A percentile compares a stretch with the other conserved stretches of the same genome.
Conservation (phyloP, 1,140 invertebrate genomes). For the Saccostrea cuccullata region DNA sequence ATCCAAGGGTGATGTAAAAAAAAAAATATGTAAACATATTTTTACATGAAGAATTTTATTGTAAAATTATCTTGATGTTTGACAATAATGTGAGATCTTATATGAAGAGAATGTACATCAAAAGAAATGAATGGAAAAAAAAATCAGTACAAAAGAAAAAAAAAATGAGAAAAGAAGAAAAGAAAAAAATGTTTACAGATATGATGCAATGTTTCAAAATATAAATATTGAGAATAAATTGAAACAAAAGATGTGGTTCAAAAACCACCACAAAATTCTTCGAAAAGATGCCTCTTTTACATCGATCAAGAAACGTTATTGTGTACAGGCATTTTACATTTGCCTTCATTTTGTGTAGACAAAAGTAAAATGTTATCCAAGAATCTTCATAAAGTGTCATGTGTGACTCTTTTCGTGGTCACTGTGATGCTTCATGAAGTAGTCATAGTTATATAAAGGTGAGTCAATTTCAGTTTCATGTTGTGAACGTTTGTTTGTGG, state of each 20-base stretch:
- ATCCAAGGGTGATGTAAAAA: not conserved
- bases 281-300: constrained; percentile 31
- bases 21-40: not conserved
- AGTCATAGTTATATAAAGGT: not conserved
- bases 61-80: constrained; percentile 4
- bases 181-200: constrained; percentile 22
- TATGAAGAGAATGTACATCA: constrained; percentile 19
- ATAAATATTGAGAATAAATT: constrained; percentile 48
- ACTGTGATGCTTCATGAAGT: not conserved
- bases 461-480: too few species aligned
- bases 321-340: not conserved
- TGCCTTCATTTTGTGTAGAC: constrained; percentile 15
- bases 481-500: too few species aligned
- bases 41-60: not conserved
- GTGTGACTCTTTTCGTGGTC: not conserved
- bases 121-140: constrained; percentile 22
- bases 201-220: constrained; percentile 37
- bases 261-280: constrained; percentile 54
- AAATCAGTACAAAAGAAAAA: constrained; percentile 25
- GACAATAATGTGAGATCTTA: not conserved
- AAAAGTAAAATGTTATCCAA: not conserved
- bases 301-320: not conserved
- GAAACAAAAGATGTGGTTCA: constrained; percentile 53
- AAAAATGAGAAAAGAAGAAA: constrained; percentile 20
- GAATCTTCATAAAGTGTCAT: not conserved